phyloP scores from a whole-genome alignment of 2,888 invertebrate species.

The Proisotoma minuta region DNA sequence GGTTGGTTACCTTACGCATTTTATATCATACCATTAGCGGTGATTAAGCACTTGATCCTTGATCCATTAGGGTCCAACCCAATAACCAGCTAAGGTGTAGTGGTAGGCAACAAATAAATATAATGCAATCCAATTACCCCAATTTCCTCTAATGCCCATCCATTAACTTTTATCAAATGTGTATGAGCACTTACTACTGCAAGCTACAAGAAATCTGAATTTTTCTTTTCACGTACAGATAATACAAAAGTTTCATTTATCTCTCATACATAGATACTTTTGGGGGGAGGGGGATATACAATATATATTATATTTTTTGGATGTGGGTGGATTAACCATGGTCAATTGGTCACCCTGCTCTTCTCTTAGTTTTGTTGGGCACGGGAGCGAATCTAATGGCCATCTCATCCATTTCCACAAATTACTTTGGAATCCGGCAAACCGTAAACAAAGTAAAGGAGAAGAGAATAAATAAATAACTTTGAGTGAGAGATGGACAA shows the following conservation, averaged over 20 bases:
- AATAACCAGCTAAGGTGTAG: not conserved
- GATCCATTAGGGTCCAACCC: too few relatives aligned
- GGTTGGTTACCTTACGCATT: too few relatives aligned
- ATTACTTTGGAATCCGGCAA: not conserved
- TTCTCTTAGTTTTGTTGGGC: not conserved
- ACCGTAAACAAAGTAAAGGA: not conserved
- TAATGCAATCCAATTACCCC: not conserved
- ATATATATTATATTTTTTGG: too few relatives aligned
- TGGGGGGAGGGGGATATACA: too few relatives aligned
- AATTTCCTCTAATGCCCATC: not conserved
- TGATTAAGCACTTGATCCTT: not conserved
- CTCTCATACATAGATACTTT: too few relatives aligned
- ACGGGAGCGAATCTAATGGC: not conserved
- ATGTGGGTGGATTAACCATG: not conserved
- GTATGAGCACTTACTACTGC: too few relatives aligned
- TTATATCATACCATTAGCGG: not conserved
- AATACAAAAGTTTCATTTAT: too few relatives aligned
- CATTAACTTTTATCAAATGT: too few relatives aligned
- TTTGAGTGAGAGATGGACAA: too few relatives aligned
- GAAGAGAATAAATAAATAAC: not conserved
- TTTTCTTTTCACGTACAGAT: too few relatives aligned
- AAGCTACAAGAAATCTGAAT: too few relatives aligned
- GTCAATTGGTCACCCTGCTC: not conserved
- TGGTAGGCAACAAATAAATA: not conserved
- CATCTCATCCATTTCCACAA: constrained; percentile 6